phyloP scores from a whole-genome alignment of 2,888 invertebrate genomes.

The Ormyrus labotus region DNA sequence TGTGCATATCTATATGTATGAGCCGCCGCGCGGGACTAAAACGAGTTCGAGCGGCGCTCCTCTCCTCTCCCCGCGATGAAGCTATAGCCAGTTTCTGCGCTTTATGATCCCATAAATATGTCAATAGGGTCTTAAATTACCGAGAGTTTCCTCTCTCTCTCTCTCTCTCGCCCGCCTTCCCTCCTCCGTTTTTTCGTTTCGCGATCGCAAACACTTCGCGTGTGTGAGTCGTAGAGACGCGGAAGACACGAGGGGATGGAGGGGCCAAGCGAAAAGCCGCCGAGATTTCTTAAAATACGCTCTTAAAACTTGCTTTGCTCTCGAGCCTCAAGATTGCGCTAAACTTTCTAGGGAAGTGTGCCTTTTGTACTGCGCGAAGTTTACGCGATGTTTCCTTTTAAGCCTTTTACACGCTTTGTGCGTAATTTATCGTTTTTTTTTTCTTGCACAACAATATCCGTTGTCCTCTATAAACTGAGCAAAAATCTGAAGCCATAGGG shows the following conservation, averaged over 20 bases:
- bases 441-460: too few relatives aligned
- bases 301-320: conserved; percentile 6
- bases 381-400: too few relatives aligned
- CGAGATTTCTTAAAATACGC: conserved; percentile 31
- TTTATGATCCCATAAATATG: conserved; percentile 73
- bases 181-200: conserved; percentile 18
- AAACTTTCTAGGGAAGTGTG: conserved; percentile 14
- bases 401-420: too few relatives aligned
- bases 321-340: conserved; percentile 9
- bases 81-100: conserved; percentile 58
- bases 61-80: conserved; percentile 29
- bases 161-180: background rate
- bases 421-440: too few relatives aligned
- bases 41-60: conserved; percentile 6
- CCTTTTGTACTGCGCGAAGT: background rate
- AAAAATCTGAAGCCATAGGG: too few relatives aligned
- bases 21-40: conserved; percentile 6
- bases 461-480: too few relatives aligned
- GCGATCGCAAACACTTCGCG: background rate
- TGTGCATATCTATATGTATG: background rate
- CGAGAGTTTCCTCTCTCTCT: conserved; percentile 46
- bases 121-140: conserved; percentile 71
- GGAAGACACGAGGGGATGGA: conserved; percentile 34
- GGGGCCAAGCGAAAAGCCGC: conserved; percentile 5
- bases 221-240: background rate